Evolutionary conservation across 2,113 vertebrate species (phyloP).

Genomic region (Hyla sarda): DNA sequence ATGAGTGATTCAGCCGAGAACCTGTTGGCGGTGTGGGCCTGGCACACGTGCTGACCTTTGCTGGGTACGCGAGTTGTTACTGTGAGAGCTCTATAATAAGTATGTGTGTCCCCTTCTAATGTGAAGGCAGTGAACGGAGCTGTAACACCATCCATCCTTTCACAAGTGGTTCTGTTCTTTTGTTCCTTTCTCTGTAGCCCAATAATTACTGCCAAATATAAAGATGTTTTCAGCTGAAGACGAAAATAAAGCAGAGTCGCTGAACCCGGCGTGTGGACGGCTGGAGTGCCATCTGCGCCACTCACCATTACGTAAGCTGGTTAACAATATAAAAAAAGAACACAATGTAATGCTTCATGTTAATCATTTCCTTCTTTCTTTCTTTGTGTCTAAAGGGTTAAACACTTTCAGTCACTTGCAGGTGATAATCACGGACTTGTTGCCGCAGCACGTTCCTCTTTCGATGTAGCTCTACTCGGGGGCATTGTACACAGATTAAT

Average conservation of each 20-base stretch:
- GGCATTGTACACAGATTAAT: background rate
- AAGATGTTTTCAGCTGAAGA: conserved; percentile 58
- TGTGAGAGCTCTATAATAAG: conserved; percentile 36
- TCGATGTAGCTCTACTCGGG: background rate
- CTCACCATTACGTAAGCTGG: conserved; percentile 42
- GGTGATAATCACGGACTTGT: background rate
- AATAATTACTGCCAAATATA: conserved; percentile 58
- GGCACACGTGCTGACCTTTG: conserved; percentile 40
- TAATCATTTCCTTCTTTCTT: background rate
- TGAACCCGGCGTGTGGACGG: conserved; percentile 40
- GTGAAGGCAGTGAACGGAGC: background rate
- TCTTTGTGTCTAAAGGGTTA: background rate
- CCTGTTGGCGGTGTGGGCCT: conserved; percentile 31
- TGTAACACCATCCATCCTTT: conserved; percentile 24
- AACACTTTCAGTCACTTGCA: background rate
- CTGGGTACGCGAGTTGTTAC: background rate
- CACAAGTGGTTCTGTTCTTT: conserved; percentile 41
- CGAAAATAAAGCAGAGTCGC: conserved; percentile 55
- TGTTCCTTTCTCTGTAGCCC: conserved; percentile 36
- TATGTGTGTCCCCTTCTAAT: conserved; percentile 32
- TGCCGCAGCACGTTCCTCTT: background rate
- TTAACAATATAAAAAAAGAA: background rate
- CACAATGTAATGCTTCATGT: background rate
- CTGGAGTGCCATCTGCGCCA: conserved; percentile 46
- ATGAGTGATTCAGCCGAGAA: conserved; percentile 34